These are phyloP conservation scores for Synergus umbraculus DNA, from an alignment of 2,888 invertebrate species.

Conservation along the genomic window DNA sequence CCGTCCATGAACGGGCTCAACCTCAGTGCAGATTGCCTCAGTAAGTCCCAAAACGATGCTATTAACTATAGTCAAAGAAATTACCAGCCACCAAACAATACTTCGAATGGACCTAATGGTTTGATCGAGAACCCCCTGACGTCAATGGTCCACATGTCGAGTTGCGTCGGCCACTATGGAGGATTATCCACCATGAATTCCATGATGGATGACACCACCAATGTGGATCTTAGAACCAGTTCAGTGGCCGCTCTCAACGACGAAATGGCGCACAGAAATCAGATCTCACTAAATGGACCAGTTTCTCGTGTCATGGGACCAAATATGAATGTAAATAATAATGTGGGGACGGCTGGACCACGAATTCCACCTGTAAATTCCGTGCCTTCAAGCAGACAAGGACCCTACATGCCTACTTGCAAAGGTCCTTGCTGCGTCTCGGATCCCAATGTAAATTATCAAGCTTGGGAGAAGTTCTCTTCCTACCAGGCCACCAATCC, in stretches of 20 bases:
- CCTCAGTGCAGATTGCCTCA: slow-evolving; percentile 61
- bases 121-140: slow-evolving; percentile 53
- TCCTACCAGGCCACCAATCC: slow-evolving; percentile 63
- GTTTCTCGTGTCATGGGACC: slow-evolving; percentile 60
- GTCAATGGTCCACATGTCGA: slow-evolving; percentile 67
- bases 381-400: slow-evolving; percentile 57
- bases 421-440: slow-evolving; percentile 71
- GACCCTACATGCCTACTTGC: slow-evolving; percentile 62
- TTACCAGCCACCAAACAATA: slow-evolving; percentile 58
- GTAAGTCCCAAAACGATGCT: slow-evolving; percentile 65
- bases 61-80: slow-evolving; percentile 59
- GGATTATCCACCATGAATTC: slow-evolving; percentile 63
- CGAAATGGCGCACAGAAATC: slow-evolving; percentile 64
- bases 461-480: slow-evolving; percentile 69
- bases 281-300: slow-evolving; percentile 63
- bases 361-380: slow-evolving; percentile 55
- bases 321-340: slow-evolving; percentile 56
- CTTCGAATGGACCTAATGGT: slow-evolving; percentile 44
- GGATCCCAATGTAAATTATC: slow-evolving; percentile 66
- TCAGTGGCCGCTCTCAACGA: slow-evolving; percentile 60
- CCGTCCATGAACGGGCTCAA: slow-evolving; percentile 64
- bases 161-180: slow-evolving; percentile 67
- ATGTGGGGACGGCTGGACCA: slow-evolving; percentile 55
- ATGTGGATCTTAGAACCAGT: slow-evolving; percentile 61
- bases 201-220: slow-evolving; percentile 62